Evolutionary conservation across 2,113 vertebrate species (phyloP), one percentile per base, ranked within the genome.

Genomic region (Tragelaphus scriptus): DNA sequence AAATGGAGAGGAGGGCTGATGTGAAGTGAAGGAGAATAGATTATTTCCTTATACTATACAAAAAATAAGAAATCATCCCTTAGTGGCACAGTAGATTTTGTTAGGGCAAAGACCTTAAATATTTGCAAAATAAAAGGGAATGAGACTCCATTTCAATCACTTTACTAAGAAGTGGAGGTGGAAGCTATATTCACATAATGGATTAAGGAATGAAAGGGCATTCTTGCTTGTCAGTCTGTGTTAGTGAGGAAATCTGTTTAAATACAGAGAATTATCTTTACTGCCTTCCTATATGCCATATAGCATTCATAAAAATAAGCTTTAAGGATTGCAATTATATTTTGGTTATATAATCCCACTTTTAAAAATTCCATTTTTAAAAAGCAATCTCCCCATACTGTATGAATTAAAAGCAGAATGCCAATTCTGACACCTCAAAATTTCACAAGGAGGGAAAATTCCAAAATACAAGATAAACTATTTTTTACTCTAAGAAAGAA

Each of bases 381-480:
- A 90, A 81, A 51, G 81, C 47, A 88, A 58, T 68, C 44, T 61
- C 51, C 15, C 28, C 23, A 88, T 26, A 63, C 17, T 84, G 23
- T 55, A 65, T 75, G 13, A 97, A 97, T 89, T 91, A 65, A 90
- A 82, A 87, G 40, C 26, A 94, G 49, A 91, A 94, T 75, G 28
- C 86, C 47, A 77, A 82, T 49, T 56, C 6, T 30, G 44, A 81
- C 26, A 94, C 14, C 65, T 55, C 55, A 63, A 87, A 90, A 88
- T 94, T 95, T 96, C 51, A 58, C n/a, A 6, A 91, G 80, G 28
- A 80, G 10, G 28, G n/a, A 88, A 65, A 65, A 68, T 71, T 55
- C 36, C 14, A 87, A 93, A 90, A 90, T 59, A 77, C 19, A 68
- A 59, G n/a, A 90, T 68, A 75, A 92, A 89, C 59, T 81, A 55